Percentiles rank a stretch among this genome's conserved stretches.
These are phyloP conservation scores for Nemotelus pantherinus DNA, from an alignment of 2,888 invertebrate genomes.

Conservation along the genomic window DNA sequence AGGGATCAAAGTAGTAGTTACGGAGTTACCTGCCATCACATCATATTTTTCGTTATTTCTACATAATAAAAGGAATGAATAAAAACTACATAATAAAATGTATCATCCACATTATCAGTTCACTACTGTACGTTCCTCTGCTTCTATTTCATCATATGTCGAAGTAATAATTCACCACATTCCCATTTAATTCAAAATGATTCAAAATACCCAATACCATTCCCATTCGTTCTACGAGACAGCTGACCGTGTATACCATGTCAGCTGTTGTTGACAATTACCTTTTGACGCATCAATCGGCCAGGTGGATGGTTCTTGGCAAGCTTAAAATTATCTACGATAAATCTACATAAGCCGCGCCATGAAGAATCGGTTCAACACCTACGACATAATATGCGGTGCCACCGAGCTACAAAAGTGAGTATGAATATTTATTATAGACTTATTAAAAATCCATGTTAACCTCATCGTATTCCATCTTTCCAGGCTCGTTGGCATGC, in stretches of 20 bases:
- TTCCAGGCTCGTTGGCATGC: slow-evolving; percentile 83
- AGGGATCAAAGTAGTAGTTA: too few species aligned
- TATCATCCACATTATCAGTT: too few species aligned
- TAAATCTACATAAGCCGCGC: slow-evolving; percentile 53
- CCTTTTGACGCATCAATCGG: background rate
- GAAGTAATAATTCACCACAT: background rate
- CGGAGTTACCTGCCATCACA: too few species aligned
- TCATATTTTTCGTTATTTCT: too few species aligned
- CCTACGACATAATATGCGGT: slow-evolving; percentile 90
- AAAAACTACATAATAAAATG: too few species aligned
- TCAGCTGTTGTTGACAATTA: slow-evolving; percentile 18
- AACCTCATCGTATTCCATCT: slow-evolving; percentile 13
- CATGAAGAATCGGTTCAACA: slow-evolving; percentile 95
- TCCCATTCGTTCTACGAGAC: background rate
- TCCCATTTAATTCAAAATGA: background rate
- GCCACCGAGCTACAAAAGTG: slow-evolving; percentile 88
- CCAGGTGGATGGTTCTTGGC: background rate
- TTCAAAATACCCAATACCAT: background rate
- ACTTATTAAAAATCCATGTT: slow-evolving; percentile 5
- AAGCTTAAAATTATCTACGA: slow-evolving; percentile 7
- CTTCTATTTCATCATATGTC: too few species aligned
- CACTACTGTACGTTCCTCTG: too few species aligned
- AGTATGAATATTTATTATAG: slow-evolving; percentile 54
- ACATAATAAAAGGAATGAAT: too few species aligned
- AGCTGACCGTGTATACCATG: slow-evolving; percentile 11